phyloP scores from a whole-genome alignment of 2,888 invertebrate species.

The Tanypteryx hageni region DNA sequence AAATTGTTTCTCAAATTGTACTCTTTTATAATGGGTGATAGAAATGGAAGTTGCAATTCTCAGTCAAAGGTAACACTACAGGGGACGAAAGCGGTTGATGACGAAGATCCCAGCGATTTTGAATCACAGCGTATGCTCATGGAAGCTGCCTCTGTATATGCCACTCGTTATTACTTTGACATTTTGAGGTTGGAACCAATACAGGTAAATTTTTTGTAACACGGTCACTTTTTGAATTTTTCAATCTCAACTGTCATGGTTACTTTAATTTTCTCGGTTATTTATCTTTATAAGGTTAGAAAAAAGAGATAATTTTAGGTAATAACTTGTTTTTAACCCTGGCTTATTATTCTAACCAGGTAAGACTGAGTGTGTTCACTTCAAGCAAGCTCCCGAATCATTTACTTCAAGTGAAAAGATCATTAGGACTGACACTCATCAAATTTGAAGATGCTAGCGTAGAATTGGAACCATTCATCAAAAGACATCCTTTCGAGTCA shows the following conservation, averaged over 20 bases:
- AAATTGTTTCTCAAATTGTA: conserved; percentile 84
- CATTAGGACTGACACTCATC: conserved; percentile 91
- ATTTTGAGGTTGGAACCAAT: conserved; percentile 87
- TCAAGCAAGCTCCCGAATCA: conserved; percentile 88
- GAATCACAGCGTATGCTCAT: conserved; percentile 88
- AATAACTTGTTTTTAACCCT: background rate
- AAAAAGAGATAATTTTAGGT: too few relatives aligned
- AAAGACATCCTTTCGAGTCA: conserved; percentile 94
- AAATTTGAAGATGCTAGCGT: conserved; percentile 98
- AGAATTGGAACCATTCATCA: conserved; percentile 91
- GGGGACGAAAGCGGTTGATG: conserved; percentile 69
- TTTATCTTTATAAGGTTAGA: background rate
- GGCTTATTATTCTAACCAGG: conserved; percentile 75
- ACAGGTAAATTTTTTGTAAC: conserved; percentile 77
- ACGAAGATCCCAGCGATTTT: conserved; percentile 86
- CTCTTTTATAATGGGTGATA: conserved; percentile 71
- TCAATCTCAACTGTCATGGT: too few relatives aligned
- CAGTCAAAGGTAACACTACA: conserved; percentile 78
- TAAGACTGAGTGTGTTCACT: conserved; percentile 93
- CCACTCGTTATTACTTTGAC: conserved; percentile 92
- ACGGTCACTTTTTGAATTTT: background rate
- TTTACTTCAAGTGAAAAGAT: conserved; percentile 88
- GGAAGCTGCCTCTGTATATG: conserved; percentile 87
- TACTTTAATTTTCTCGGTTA: conserved; percentile 5
- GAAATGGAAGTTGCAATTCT: conserved; percentile 73